Conservation (phyloP, 2,797 vertebrate species). For the Macrochelys suwanniensis region DNA sequence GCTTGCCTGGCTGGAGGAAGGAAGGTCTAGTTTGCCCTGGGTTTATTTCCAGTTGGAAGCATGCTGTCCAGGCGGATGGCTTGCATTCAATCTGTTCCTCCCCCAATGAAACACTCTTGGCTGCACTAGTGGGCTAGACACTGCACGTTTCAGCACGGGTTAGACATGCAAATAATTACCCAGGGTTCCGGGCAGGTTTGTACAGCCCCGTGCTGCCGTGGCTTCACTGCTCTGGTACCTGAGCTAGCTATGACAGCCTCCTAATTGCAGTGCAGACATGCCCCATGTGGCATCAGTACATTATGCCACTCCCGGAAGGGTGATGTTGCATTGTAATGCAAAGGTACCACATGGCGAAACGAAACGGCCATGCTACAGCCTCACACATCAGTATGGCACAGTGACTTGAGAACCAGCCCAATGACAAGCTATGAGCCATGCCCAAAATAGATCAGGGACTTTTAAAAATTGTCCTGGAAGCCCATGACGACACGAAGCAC, state of each 20-base stretch:
- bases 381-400: not conserved
- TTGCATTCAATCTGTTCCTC: not conserved
- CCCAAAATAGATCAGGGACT: not conserved
- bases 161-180: not conserved
- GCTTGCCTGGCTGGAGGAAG: accelerated
- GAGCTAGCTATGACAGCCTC: not conserved
- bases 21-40: not conserved
- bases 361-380: not conserved
- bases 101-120: not conserved
- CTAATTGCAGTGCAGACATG: not conserved
- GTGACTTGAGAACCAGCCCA: no score
- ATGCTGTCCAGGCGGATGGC: not conserved
- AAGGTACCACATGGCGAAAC: not conserved
- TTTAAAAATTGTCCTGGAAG: not conserved
- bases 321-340: not conserved
- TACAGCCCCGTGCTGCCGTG: not conserved
- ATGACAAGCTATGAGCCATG: not conserved
- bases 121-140: not conserved
- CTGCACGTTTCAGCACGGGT: not conserved
- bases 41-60: not conserved
- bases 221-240: not conserved
- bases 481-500: not conserved
- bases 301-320: not conserved
- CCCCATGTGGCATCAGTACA: not conserved
- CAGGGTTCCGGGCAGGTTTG: not conserved